Percentiles rank a stretch among this genome's conserved stretches.
These are phyloP conservation scores for Sarcophaga variegata DNA, from an alignment of 2,888 invertebrate species.

Conservation along the genomic window DNA sequence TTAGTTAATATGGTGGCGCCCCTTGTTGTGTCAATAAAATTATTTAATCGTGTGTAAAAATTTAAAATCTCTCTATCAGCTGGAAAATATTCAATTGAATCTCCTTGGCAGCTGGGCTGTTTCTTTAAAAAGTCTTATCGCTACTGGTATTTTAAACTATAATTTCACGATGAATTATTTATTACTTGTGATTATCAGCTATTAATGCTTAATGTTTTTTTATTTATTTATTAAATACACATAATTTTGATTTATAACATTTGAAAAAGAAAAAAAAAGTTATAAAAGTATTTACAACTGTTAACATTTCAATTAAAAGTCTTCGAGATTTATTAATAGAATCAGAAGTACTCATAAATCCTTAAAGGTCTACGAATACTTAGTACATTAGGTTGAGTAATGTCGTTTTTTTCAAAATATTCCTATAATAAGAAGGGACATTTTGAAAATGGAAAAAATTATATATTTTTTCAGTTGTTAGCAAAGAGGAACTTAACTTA, in stretches of 20 bases:
- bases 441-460: too few species aligned
- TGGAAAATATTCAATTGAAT: not conserved
- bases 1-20: conserved; percentile 46
- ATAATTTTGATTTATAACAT: conserved; percentile 67
- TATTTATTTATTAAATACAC: conserved; percentile 55
- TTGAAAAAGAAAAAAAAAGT: conserved; percentile 7
- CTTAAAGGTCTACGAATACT: not conserved
- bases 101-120: not conserved
- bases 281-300: conserved; percentile 62
- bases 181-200: not conserved
- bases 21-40: conserved; percentile 66
- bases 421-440: too few species aligned
- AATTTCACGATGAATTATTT: conserved; percentile 51
- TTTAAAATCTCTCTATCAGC: conserved; percentile 45
- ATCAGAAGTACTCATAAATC: conserved; percentile 17
- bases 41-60: conserved; percentile 79
- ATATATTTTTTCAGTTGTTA: too few species aligned
- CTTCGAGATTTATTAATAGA: conserved; percentile 10
- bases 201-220: conserved; percentile 32
- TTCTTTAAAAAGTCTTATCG: conserved; percentile 52
- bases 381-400: too few species aligned
- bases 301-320: conserved; percentile 56
- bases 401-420: too few species aligned
- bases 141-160: conserved; percentile 23
- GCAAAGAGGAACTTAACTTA: too few species aligned